phyloP scores from a whole-genome alignment of 2,113 vertebrate species.

The Hypanus sabinus region DNA sequence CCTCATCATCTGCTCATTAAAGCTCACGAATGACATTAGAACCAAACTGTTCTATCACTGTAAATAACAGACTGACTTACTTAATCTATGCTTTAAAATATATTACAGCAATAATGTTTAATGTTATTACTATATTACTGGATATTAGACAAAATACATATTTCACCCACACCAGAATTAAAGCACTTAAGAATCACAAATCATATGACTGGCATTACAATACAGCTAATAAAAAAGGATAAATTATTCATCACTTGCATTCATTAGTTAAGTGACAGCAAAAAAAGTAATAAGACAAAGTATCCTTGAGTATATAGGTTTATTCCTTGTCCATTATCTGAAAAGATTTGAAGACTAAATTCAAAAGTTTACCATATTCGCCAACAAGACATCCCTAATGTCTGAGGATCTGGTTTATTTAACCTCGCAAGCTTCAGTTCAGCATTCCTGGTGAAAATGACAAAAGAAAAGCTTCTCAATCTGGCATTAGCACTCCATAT shows the following conservation, averaged over 20 bases:
- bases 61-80: constrained; percentile 38
- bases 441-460: constrained; percentile 46
- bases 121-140: constrained; percentile 38
- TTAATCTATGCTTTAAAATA: constrained; percentile 38
- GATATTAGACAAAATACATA: constrained; percentile 38
- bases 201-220: constrained; percentile 36
- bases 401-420: constrained; percentile 50
- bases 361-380: constrained; percentile 19
- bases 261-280: constrained; percentile 36
- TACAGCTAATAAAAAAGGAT: constrained; percentile 38
- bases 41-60: constrained; percentile 36
- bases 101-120: constrained; percentile 38
- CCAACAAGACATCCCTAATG: constrained; percentile 1
- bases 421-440: constrained; percentile 46
- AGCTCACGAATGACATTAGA: constrained; percentile 24
- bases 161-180: constrained; percentile 37
- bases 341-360: constrained; percentile 33
- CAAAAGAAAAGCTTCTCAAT: constrained; percentile 49
- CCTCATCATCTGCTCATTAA: constrained; percentile 37
- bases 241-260: constrained; percentile 38
- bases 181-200: constrained; percentile 38
- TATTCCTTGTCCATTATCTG: constrained; percentile 37
- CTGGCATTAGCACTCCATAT: constrained; percentile 67
- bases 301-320: constrained; percentile 37
- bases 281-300: constrained; percentile 38